Evolutionary conservation across 2,113 vertebrate genomes (phyloP).

Genomic region (Aramus guarauna): DNA sequence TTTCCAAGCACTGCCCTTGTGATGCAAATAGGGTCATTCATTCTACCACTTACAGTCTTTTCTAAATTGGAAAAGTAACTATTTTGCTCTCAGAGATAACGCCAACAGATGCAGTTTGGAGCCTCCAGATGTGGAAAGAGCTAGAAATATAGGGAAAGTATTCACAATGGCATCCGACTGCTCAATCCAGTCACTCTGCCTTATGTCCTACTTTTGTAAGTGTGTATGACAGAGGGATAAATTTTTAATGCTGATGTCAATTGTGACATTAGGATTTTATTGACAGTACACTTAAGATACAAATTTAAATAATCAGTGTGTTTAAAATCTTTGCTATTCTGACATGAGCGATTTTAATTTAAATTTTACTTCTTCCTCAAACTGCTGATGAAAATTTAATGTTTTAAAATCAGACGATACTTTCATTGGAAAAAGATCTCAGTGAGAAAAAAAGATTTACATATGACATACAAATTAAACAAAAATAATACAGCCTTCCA

Average conservation of each 20-base stretch:
- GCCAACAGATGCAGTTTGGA: neutral
- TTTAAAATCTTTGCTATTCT: conserved; percentile 9
- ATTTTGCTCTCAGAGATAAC: neutral
- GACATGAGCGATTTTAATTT: neutral
- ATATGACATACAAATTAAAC: neutral
- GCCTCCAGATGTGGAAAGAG: neutral
- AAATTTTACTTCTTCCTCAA: conserved; percentile 1
- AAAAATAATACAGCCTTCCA: neutral
- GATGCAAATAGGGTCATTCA: neutral
- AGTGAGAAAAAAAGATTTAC: neutral
- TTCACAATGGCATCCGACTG: neutral
- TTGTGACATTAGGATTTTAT: neutral
- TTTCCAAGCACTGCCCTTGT: neutral
- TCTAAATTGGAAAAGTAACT: neutral
- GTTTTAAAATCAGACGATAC: conserved; percentile 34
- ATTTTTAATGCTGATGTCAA: neutral
- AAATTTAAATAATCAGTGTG: neutral
- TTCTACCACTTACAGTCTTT: neutral
- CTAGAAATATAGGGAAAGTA: neutral
- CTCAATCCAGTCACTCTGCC: neutral
- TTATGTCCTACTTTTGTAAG: neutral
- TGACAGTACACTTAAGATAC: neutral
- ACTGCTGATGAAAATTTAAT: conserved; percentile 12
- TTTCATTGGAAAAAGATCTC: neutral
- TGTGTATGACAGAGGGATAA: neutral